A percentile compares a stretch with the other conserved stretches of the same genome.
phyloP scores from a whole-genome alignment of 53 echinoderm and acorn worm genomes.

The Pentamera pediparva region DNA sequence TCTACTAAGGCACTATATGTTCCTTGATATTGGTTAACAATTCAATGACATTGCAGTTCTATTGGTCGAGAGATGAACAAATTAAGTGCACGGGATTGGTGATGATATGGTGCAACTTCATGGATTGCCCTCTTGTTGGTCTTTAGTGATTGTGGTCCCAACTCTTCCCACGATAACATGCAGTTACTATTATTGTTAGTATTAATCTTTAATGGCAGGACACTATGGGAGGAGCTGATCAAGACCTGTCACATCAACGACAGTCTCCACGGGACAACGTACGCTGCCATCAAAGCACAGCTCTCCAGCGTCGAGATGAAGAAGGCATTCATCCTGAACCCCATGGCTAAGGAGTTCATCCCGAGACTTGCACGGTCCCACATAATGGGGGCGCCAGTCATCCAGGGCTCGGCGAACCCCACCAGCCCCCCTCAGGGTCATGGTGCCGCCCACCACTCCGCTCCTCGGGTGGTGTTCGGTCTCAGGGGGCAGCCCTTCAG shows the following conservation, averaged over 20 bases:
- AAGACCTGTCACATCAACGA: constrained; percentile 62
- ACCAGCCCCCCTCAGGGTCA: constrained; percentile 36
- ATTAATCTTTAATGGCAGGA: constrained; percentile 41
- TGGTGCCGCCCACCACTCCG: constrained; percentile 31
- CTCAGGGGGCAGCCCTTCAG: constrained; percentile 45
- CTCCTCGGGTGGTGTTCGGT: constrained; percentile 50
- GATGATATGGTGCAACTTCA: too few species aligned
- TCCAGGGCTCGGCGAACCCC: constrained; percentile 39
- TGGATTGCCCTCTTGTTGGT: too few species aligned
- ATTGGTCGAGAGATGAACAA: too few species aligned
- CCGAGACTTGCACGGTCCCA: constrained; percentile 72
- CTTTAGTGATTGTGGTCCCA: too few species aligned
- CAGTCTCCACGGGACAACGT: constrained; percentile 87
- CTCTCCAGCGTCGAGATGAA: constrained; percentile 97
- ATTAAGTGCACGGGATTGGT: too few species aligned
- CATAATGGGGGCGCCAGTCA: constrained; percentile 82
- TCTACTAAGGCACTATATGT: too few species aligned
- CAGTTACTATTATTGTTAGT: not conserved
- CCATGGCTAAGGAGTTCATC: constrained; percentile 94
- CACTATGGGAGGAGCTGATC: constrained; percentile 94
- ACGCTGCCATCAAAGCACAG: constrained; percentile 74
- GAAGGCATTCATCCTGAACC: constrained; percentile 95
- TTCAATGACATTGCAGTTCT: too few species aligned
- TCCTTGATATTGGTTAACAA: too few species aligned
- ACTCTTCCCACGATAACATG: not conserved